Evolutionary conservation across 2,113 vertebrate species (phyloP), one percentile per base, ranked within the genome.

Genomic region (Cyprinodon variegatus): DNA sequence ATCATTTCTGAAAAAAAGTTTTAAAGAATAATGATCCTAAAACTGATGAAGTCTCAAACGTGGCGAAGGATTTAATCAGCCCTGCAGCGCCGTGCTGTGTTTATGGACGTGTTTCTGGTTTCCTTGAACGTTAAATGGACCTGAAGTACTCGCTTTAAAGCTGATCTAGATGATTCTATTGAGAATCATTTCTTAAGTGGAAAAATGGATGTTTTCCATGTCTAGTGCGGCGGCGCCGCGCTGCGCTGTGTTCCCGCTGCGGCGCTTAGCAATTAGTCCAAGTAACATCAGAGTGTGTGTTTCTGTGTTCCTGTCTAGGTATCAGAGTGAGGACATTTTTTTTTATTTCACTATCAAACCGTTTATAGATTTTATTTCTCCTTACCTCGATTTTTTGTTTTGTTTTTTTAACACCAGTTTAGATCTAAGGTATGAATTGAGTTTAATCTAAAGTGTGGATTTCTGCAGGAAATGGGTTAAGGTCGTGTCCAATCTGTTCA

Each of bases 141-240:
- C 3, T 39, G 66, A 74, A 77, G 73, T 2, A 73, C 41, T 73
- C 69, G 13, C 64, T 65, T 78, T 68, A 65, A 20, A 65, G 50
- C 17, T 69, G 65, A 65, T 69, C 64, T 46, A 63, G 59, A 57
- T 17, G 11, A 74, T 70, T 45, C 53, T 65, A 48, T 57, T 2
- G 59, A 74, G 60, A 71, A 61, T 68, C 14, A 8, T 61, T 13
- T 70, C 57, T 59, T 63, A 46, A 78, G 57, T 59, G 62, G 63
- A 37, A 38, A 45, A 37, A 22, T 11, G 13, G 53, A 13, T 76
- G 72, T 76, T 77, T 68, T 78, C 1, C 0, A 1, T 10, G 8
- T 61, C 0, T 45, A 36, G 3, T 12, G 65, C 5, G 61, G 41
- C 12, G 1, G 59, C 60, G 45, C 36, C 70, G 13, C 3, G 7